These are phyloP conservation scores for Antitype chi DNA, from an alignment of 2,888 invertebrate species.

Conservation along the genomic window DNA sequence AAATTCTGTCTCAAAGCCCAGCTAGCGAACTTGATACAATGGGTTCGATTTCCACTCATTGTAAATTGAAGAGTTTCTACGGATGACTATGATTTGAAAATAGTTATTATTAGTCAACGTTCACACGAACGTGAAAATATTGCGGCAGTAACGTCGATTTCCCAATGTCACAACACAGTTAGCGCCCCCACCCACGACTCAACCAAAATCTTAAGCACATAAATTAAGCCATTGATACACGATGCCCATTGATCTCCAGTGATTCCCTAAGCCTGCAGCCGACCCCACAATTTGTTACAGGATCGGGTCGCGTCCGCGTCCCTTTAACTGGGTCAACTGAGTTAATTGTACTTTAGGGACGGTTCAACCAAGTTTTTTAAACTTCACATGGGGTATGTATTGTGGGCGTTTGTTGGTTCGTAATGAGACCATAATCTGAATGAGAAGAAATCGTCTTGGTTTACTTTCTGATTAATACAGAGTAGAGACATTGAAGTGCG, in stretches of 20 bases:
- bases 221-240: slow-evolving; percentile 63
- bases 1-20: no score
- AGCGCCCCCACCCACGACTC: background rate
- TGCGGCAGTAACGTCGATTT: no score
- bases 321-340: slow-evolving; percentile 59
- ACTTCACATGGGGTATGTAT: slow-evolving; percentile 10
- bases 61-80: no score
- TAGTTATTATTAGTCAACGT: no score
- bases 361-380: slow-evolving; percentile 43
- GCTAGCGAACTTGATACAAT: no score
- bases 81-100: no score
- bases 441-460: background rate
- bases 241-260: slow-evolving; percentile 59
- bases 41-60: no score
- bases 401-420: background rate
- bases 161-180: background rate
- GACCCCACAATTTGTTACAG: slow-evolving; percentile 62
- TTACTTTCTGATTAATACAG: background rate
- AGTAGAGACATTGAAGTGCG: no score
- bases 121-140: no score
- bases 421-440: background rate
- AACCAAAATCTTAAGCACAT: slow-evolving; percentile 35
- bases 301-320: slow-evolving; percentile 33
- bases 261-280: slow-evolving; percentile 56
- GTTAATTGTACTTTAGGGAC: slow-evolving; percentile 59